These are phyloP conservation scores for Gonocerus acuteangulatus DNA, from an alignment of 2,888 invertebrate genomes.

Conservation along the genomic window DNA sequence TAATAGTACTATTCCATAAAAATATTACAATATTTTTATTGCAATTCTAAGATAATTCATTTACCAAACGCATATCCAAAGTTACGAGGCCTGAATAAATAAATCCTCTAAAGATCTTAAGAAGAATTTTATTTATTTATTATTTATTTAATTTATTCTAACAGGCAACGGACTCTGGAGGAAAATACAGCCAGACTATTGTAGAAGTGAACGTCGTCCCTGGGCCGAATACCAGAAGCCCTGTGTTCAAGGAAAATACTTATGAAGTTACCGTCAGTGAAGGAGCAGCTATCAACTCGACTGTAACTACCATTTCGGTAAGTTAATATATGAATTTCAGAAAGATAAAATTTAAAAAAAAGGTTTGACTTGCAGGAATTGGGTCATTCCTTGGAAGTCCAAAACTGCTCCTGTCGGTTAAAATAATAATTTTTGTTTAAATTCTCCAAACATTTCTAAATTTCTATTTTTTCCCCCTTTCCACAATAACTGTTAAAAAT, in stretches of 20 bases:
- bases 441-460: not conserved
- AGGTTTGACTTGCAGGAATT: too few species aligned
- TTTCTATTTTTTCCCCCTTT: too few species aligned
- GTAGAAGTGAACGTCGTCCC: conserved; percentile 77
- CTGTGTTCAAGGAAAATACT: conserved; percentile 69
- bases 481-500: too few species aligned
- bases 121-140: too few species aligned
- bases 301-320: conserved; percentile 68
- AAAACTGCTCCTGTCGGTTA: too few species aligned
- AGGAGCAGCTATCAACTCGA: conserved; percentile 79
- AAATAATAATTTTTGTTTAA: not conserved
- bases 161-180: conserved; percentile 64
- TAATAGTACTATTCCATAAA: too few species aligned
- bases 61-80: too few species aligned
- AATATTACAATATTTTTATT: too few species aligned
- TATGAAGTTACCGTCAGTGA: conserved; percentile 85
- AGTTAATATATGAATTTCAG: conserved; percentile 41
- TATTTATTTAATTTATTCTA: too few species aligned
- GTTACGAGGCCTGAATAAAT: too few species aligned
- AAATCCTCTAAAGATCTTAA: too few species aligned
- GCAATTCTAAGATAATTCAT: too few species aligned
- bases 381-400: not conserved
- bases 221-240: conserved; percentile 72
- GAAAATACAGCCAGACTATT: conserved; percentile 73
- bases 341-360: not conserved